A percentile compares a stretch with the other conserved stretches of the same genome.
phyloP scores from a whole-genome alignment of 2,797 vertebrate species.

The Strix occidentalis region DNA sequence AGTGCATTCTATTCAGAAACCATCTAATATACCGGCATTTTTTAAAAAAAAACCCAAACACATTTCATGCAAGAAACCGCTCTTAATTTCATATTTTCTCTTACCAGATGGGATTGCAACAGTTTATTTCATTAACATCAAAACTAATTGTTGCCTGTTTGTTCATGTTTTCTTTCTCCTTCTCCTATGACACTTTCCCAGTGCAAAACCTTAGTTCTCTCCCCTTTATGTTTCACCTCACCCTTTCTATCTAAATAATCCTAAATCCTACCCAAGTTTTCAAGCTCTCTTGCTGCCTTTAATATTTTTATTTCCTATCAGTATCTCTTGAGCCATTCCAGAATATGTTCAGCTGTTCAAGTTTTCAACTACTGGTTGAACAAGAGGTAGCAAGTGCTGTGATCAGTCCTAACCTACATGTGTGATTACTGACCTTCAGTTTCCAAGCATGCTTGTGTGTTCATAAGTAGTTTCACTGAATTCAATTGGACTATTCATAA shows the following conservation, averaged over 20 bases:
- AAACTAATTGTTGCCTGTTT: not conserved
- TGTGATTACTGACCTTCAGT: not conserved
- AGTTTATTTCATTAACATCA: not conserved
- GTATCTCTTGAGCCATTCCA: not conserved
- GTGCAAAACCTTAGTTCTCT: not conserved
- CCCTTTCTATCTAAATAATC: not conserved
- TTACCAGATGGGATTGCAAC: not conserved
- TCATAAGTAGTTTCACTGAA: not conserved
- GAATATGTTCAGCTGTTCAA: not conserved
- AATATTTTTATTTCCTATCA: not conserved
- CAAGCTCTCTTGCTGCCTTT: not conserved
- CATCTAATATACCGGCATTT: not conserved
- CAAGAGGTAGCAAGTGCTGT: not conserved
- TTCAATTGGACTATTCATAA: not conserved
- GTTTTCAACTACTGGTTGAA: not conserved
- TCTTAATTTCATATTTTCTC: not conserved
- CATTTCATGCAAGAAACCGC: not conserved
- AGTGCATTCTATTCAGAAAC: not conserved
- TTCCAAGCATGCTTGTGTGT: not conserved
- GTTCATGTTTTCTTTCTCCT: not conserved
- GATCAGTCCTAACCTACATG: not conserved
- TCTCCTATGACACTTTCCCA: not conserved
- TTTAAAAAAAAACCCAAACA: not conserved
- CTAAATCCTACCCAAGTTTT: not conserved
- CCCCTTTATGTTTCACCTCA: not conserved